Percentiles rank a stretch among this genome's conserved stretches.
Evolutionary conservation across 2,113 vertebrate genomes (phyloP).

Genomic region (Carassius gibelio): DNA sequence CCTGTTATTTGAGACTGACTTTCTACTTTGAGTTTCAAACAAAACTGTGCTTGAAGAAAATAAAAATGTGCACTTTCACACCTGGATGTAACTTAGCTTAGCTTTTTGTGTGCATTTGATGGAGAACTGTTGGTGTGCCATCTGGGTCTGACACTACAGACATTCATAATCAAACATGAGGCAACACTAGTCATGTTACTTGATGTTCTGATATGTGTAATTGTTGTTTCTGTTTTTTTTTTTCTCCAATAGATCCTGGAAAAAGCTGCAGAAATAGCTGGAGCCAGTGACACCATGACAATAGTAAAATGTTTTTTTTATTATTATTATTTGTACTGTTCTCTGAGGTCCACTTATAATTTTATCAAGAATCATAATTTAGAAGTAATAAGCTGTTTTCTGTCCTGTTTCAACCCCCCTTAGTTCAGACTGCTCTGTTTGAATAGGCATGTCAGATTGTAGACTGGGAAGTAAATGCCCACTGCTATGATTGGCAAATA

Average conservation of each 20-base stretch:
- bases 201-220: neutral
- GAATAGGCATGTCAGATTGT: too few relatives aligned
- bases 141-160: too few relatives aligned
- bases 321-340: neutral
- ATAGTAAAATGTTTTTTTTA: conserved; percentile 77
- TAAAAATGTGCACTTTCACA: neutral
- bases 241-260: conserved; percentile 88
- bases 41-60: neutral
- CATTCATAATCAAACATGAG: neutral
- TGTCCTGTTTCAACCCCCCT: too few relatives aligned
- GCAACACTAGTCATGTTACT: neutral
- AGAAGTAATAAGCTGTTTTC: too few relatives aligned
- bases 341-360: too few relatives aligned
- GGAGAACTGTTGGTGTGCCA: neutral
- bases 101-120: neutral
- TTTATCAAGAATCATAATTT: too few relatives aligned
- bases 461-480: too few relatives aligned
- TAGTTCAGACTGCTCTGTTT: too few relatives aligned
- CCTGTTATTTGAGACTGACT: too few relatives aligned
- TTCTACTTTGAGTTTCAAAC: neutral
- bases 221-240: neutral
- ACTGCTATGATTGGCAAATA: too few relatives aligned
- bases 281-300: conserved; percentile 80
- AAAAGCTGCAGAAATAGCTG: conserved; percentile 92
- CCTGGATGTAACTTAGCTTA: neutral